These are phyloP conservation scores for Linepithema humile DNA, from an alignment of 1,140 invertebrate species.

Conservation along the genomic window DNA sequence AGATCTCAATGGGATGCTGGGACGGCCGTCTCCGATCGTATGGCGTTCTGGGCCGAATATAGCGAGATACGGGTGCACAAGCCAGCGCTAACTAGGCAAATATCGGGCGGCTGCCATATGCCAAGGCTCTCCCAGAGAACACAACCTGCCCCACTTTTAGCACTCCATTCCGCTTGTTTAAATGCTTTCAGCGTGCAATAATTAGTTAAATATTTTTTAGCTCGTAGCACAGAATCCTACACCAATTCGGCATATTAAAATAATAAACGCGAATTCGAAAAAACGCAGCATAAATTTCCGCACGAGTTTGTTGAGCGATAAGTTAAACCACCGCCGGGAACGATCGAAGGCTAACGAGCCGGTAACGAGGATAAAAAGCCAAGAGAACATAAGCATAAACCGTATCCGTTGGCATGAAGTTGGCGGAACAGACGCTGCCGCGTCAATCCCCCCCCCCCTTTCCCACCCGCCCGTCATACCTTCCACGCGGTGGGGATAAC, in stretches of 20 bases:
- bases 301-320: neutral
- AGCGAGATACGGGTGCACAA: conserved; percentile 63
- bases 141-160: conserved; percentile 58
- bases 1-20: conserved; percentile 83
- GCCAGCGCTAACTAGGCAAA: conserved; percentile 79
- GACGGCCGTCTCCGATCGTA: conserved; percentile 71
- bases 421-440: conserved; percentile 45
- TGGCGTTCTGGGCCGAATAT: conserved; percentile 63
- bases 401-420: conserved; percentile 31
- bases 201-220: neutral
- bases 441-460: neutral
- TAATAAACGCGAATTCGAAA: neutral
- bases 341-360: conserved; percentile 37
- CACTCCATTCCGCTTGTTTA: conserved; percentile 13
- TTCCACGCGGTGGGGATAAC: conserved; percentile 46
- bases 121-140: conserved; percentile 56
- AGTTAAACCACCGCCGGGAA: neutral
- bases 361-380: conserved; percentile 40
- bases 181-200: neutral
- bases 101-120: conserved; percentile 78
- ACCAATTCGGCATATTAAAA: neutral
- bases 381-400: conserved; percentile 28
- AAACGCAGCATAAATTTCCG: neutral
- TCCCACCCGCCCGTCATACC: conserved; percentile 8
- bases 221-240: too few species aligned